Base-by-base conservation (phyloP, 2,888 invertebrate genomes). In the Caenorhabditis doughertyi region DNA sequence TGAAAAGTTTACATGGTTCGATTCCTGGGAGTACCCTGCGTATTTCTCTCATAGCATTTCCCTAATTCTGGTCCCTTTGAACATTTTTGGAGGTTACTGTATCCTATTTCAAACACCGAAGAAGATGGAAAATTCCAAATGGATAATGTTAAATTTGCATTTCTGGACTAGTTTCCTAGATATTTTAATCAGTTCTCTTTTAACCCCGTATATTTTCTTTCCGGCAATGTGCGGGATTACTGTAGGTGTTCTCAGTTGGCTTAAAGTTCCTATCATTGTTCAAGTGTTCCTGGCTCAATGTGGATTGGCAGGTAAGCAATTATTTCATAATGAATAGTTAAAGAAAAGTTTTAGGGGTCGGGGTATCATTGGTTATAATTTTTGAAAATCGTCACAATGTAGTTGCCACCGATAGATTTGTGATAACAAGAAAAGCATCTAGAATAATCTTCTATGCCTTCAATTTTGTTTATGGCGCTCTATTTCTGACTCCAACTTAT, bases 321-420 rank as follows among this genome's bases (percentile, higher is more conserved):
- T 27, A 23, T 13, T 21, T 9, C 0, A 9, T 18, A 2, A 21
- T 0, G 5, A 8, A 21, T 1, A 32, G 4, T 27, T 27, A n/a
- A n/a, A n/a, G n/a, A n/a, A n/a, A n/a, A n/a, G n/a, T 60, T 73
- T 23, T 35, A 74, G 74, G 39, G n/a, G 39, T 77, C 32, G 56
- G 51, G 2, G 53, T 39, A 0, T 67, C 67, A 0, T 47, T 77
- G 42, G 49, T 76, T 11, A 39, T 76, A 16, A 47, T 76, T 9
- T 76, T 76, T 42, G 76, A 76, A 21, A 76, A 68, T 27, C 58
- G 76, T 0, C 76, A 76, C 11, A 76, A 76, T 49, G 60, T 51
- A 27, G 55, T 76, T 0, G 76, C 58, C 0, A 67, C 58, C 9
- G 51, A 49, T 16, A 8, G 60, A 4, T 56, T 25, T n/a, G 42